Evolutionary conservation across 2,113 vertebrate genomes (phyloP).

Genomic region (Crotalus tigris): DNA sequence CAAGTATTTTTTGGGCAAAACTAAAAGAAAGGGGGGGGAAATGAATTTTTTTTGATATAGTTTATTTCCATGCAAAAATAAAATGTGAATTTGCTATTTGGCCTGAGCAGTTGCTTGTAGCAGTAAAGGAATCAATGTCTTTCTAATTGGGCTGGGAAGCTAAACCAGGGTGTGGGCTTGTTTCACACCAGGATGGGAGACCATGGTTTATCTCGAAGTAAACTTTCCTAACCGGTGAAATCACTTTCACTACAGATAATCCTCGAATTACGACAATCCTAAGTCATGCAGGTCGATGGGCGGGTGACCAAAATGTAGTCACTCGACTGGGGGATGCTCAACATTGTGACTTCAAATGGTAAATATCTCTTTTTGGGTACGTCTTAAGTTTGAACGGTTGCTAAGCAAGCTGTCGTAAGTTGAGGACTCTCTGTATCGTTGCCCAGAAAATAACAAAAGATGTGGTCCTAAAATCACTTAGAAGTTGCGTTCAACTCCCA

Average conservation of each 20-base stretch:
- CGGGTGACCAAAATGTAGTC: neutral
- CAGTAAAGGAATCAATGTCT: neutral
- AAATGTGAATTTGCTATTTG: constrained; percentile 77
- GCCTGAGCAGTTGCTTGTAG: neutral
- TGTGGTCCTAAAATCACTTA: neutral
- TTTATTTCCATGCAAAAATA: constrained; percentile 74
- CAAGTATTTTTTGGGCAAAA: constrained; percentile 70
- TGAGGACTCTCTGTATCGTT: neutral
- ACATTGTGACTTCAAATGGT: neutral
- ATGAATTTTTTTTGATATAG: constrained; percentile 74
- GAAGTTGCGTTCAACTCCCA: neutral
- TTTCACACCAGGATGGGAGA: neutral
- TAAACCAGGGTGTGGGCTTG: neutral
- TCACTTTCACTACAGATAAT: neutral
- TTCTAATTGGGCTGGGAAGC: neutral
- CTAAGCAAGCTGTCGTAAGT: neutral
- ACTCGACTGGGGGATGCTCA: neutral
- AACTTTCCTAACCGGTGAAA: neutral
- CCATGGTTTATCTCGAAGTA: neutral
- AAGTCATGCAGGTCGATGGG: too few species aligned
- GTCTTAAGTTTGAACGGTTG: neutral
- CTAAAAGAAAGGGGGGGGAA: neutral
- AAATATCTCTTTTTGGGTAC: neutral
- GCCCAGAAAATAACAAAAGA: neutral
- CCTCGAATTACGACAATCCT: neutral